Evolutionary conservation across 2,888 invertebrate genomes (phyloP).

Genomic region (Leptogaster cylindrica): DNA sequence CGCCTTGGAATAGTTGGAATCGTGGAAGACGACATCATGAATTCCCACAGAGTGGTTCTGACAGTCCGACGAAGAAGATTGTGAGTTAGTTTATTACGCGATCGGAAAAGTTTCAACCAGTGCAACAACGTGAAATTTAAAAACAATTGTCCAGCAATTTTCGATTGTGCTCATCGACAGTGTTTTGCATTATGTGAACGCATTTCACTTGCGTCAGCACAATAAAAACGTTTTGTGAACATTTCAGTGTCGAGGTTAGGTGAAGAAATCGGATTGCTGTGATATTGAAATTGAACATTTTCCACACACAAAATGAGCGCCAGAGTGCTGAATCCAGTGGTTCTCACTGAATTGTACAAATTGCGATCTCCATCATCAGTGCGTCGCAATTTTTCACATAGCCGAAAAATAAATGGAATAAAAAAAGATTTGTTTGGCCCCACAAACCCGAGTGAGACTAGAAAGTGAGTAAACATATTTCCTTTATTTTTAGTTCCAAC

Average conservation of each 20-base stretch:
- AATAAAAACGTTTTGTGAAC: background rate
- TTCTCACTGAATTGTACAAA: slow-evolving; percentile 56
- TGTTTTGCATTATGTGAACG: slow-evolving; percentile 30
- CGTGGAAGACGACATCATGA: background rate
- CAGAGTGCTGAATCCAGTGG: slow-evolving; percentile 57
- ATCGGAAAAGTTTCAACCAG: background rate
- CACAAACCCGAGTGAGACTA: slow-evolving; percentile 54
- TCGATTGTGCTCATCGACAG: background rate
- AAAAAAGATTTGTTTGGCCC: slow-evolving; percentile 60
- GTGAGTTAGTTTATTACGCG: slow-evolving; percentile 3
- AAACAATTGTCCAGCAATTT: background rate
- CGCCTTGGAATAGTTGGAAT: too few relatives aligned
- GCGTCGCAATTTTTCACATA: slow-evolving; percentile 54
- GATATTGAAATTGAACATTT: slow-evolving; percentile 18
- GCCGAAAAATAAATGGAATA: slow-evolving; percentile 55
- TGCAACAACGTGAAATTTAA: background rate
- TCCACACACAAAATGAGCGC: slow-evolving; percentile 52
- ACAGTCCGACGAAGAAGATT: background rate
- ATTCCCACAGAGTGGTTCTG: slow-evolving; percentile 1
- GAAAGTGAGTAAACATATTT: slow-evolving; percentile 53
- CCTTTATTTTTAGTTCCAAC: slow-evolving; percentile 5
- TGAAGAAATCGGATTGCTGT: slow-evolving; percentile 2
- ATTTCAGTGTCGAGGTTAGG: background rate
- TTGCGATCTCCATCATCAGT: slow-evolving; percentile 53
- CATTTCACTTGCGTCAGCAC: slow-evolving; percentile 17